These are phyloP conservation scores for Osmerus mordax DNA, from an alignment of 2,113 vertebrate species.

Conservation along the genomic window DNA sequence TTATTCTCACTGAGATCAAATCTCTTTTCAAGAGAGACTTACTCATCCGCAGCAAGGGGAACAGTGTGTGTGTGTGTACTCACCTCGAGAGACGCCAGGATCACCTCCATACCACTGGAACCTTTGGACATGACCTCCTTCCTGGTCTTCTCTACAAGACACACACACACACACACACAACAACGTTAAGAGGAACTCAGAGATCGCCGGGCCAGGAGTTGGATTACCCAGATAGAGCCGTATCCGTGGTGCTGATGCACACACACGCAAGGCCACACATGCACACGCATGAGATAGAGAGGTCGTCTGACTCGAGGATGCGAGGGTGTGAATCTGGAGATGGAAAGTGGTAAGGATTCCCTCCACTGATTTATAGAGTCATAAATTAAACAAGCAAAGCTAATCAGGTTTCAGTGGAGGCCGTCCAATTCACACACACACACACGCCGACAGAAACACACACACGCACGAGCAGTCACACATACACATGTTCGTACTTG, in stretches of 20 bases:
- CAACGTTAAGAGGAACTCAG: background rate
- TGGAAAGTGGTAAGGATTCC: slow-evolving; percentile 12
- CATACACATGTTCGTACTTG: no score
- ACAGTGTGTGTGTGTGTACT: slow-evolving; percentile 14
- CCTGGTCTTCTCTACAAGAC: slow-evolving; percentile 87
- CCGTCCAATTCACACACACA: slow-evolving; percentile 8
- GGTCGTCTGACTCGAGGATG: background rate
- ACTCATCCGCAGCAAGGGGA: background rate
- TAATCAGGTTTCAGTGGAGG: slow-evolving; percentile 20
- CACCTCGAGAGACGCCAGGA: slow-evolving; percentile 90
- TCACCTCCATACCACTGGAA: slow-evolving; percentile 89
- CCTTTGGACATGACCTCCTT: slow-evolving; percentile 95
- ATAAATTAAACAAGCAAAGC: slow-evolving; percentile 33
- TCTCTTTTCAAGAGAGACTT: no score
- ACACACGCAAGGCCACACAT: no score
- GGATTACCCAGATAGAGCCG: background rate
- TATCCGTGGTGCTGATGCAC: background rate
- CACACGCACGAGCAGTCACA: background rate
- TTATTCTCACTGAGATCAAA: no score
- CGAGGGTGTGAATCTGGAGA: background rate
- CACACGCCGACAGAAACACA: slow-evolving; percentile 6
- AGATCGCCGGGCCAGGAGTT: no score
- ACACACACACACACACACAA: slow-evolving; percentile 6
- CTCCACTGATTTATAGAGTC: slow-evolving; percentile 17
- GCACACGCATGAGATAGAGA: background rate